A percentile compares a stretch with the other conserved stretches of the same genome.
phyloP scores from a whole-genome alignment of 2,797 vertebrate genomes.

The Neostethus bicornis region DNA sequence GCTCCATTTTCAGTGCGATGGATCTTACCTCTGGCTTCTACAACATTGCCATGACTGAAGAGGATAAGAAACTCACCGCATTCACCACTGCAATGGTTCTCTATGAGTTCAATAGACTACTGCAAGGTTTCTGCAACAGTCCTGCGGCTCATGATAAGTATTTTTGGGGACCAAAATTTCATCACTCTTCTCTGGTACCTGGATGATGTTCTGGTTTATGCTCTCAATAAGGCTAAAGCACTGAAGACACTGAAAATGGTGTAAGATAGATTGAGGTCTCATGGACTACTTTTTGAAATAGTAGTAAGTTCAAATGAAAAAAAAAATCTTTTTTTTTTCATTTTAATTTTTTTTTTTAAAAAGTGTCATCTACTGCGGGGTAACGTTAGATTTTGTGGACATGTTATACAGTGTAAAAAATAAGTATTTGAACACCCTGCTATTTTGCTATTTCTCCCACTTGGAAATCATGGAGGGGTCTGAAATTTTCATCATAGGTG shows the following conservation, averaged over 20 bases:
- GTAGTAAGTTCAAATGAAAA: no score
- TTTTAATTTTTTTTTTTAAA: no score
- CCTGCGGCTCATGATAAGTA: conserved; percentile 8
- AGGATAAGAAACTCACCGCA: neutral
- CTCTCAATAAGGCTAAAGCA: neutral
- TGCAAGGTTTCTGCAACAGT: neutral
- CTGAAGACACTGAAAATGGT: conserved; percentile 12
- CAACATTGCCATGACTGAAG: neutral
- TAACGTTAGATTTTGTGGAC: conserved; percentile 23
- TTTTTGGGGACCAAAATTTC: conserved; percentile 37
- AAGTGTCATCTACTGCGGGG: conserved; percentile 29
- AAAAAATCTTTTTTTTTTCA: no score
- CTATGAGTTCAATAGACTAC: neutral
- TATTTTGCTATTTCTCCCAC: no score
- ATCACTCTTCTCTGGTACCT: conserved; percentile 10
- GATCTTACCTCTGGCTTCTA: neutral
- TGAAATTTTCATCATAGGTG: no score
- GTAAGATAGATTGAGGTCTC: neutral
- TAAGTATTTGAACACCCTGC: no score
- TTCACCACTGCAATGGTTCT: neutral
- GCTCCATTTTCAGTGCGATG: neutral
- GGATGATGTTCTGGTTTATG: conserved; percentile 18
- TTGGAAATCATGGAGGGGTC: no score
- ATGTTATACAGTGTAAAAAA: no score
- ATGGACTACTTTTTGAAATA: conserved; percentile 36